phyloP scores from a whole-genome alignment of 2,888 invertebrate species.

The Selenia dentaria region DNA sequence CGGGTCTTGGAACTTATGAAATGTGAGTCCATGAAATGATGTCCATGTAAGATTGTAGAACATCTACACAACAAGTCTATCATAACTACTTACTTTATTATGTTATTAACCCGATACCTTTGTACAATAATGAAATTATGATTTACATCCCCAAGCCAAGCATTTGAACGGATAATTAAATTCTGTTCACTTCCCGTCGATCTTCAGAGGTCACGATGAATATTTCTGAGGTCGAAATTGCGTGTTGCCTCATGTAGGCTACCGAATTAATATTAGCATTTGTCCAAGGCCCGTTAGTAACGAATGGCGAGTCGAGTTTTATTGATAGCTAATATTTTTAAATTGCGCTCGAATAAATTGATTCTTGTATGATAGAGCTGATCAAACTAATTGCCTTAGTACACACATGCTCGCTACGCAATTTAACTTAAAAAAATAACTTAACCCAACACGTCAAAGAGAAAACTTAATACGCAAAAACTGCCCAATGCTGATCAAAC shows the following conservation, averaged over 20 bases:
- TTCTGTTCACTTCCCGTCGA: constrained; percentile 7
- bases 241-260: constrained; percentile 16
- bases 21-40: too few relatives aligned
- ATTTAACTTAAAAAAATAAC: too few relatives aligned
- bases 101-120: too few relatives aligned
- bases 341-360: not conserved
- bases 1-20: too few relatives aligned
- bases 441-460: too few relatives aligned
- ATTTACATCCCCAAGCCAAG: not conserved
- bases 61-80: too few relatives aligned
- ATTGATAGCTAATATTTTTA: constrained; percentile 10
- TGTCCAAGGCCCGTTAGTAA: constrained; percentile 9
- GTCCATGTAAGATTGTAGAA: too few relatives aligned
- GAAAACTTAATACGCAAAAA: too few relatives aligned
- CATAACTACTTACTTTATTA: too few relatives aligned
- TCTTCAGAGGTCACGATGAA: constrained; percentile 12
- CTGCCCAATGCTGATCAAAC: too few relatives aligned
- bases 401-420: too few relatives aligned
- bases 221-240: constrained; percentile 17
- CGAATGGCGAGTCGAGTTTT: constrained; percentile 7
- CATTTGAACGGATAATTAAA: not conserved
- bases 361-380: not conserved
- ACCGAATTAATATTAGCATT: constrained; percentile 17
- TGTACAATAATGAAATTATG: not conserved
- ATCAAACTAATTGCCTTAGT: too few relatives aligned